Evolutionary conservation across 2,113 vertebrate species (phyloP).

Genomic region (Macroglossus sobrinus): DNA sequence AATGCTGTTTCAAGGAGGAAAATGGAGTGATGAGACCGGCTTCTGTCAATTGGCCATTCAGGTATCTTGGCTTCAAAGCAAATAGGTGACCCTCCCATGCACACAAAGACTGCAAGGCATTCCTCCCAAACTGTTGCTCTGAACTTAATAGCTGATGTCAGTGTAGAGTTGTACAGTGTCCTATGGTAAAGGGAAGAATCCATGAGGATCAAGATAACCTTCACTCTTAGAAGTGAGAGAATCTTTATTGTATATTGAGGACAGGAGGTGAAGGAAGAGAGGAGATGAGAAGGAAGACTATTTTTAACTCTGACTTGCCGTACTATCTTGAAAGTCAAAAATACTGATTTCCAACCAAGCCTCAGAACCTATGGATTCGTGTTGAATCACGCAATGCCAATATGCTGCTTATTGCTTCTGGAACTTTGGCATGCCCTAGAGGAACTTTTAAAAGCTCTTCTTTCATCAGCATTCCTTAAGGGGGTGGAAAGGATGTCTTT

Average conservation of each 20-base stretch:
- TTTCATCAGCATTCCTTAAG: conserved; percentile 22
- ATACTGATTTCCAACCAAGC: neutral
- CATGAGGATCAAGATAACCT: neutral
- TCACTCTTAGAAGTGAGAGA: neutral
- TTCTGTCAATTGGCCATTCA: neutral
- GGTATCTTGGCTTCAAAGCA: neutral
- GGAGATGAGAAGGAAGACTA: neutral
- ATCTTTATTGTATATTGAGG: neutral
- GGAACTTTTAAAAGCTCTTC: conserved; percentile 10
- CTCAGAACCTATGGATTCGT: neutral
- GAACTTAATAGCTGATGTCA: neutral
- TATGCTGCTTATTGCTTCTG: neutral
- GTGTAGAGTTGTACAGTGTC: neutral
- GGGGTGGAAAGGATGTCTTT: neutral
- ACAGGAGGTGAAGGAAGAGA: neutral
- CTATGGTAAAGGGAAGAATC: neutral
- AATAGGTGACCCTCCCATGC: neutral
- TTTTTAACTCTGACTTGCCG: neutral
- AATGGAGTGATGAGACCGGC: neutral
- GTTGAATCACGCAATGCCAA: neutral
- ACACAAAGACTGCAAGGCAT: neutral
- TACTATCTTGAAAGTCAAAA: neutral
- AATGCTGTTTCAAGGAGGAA: neutral
- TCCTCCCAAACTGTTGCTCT: neutral
- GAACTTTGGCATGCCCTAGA: neutral